Base-by-base conservation (phyloP, 1,140 invertebrate species). In the Drosophila lacteicornis region DNA sequence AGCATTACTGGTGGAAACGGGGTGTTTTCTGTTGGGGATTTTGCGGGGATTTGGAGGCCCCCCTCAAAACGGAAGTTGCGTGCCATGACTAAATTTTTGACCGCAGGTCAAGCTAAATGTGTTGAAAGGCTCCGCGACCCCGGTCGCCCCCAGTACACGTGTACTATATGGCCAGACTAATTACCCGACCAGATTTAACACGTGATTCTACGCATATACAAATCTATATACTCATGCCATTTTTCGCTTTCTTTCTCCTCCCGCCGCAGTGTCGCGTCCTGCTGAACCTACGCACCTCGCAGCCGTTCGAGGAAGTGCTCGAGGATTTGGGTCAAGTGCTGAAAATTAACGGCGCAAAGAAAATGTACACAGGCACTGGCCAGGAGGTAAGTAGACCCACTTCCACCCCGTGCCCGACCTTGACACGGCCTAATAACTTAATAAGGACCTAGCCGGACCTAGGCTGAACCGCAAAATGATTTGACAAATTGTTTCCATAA, bases 261-360 rank as follows among this genome's bases (percentile, higher is more conserved):
- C 67, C 40, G 9, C 93, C 93, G 4, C 93, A 97, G 96, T 97
- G 97, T 92, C 96, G 97, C 71, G 97, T 98, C 25, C 93, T 99
- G 66, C 93, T 99, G 53, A 99, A 99, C 93, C 94, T 99, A 74
- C 95, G 97, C 66, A 99, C 98, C 1, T 96, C 97, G 11, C 97
- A 98, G 91, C 97, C 97, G 3, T 99, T 98, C 91, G 98, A 99
- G 93, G 97, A 98, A 91, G 97, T 99, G n/a, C 93, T 99, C 59
- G 96, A 97, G 92, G 98, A 99, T 94, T 94, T 98, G 80, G 97
- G 97, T 69, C 97, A 98, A 94, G 97, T 98, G 47, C 94, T 98
- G 45, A 98, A 97, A 94, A 97, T 98, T 96, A 97, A 95, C 82
- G 96, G 97, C 68, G 97, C 97, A 62, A 97, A 97, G 92, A 95